A percentile compares a stretch with the other conserved stretches of the same genome.
Evolutionary conservation across 2,797 vertebrate genomes (phyloP).

Genomic region (Threskiornis aethiopicus): DNA sequence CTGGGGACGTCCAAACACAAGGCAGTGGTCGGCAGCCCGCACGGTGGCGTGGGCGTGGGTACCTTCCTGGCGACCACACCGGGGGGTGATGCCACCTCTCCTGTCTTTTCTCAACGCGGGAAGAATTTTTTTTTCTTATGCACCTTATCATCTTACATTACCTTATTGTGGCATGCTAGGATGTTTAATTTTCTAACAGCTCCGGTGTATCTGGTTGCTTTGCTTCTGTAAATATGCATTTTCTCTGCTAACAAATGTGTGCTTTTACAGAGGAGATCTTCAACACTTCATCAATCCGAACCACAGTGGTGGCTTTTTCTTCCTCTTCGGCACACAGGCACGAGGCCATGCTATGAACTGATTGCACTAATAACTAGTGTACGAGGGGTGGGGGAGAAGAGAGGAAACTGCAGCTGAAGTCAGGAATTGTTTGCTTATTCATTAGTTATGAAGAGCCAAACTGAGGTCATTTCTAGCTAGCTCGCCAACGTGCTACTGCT

Average conservation of each 20-base stretch:
- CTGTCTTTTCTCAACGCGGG: neutral
- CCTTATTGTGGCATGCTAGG: neutral
- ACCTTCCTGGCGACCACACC: neutral
- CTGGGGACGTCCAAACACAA: neutral
- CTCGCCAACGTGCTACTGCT: neutral
- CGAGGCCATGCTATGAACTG: accelerated
- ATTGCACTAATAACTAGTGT: neutral
- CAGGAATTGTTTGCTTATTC: neutral
- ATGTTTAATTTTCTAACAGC: neutral
- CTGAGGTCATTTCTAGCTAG: neutral
- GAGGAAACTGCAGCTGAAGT: neutral
- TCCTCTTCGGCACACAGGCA: neutral
- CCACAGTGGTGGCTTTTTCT: neutral
- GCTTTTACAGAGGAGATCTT: neutral
- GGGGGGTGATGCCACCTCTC: neutral
- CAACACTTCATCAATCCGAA: neutral
- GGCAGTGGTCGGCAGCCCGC: neutral
- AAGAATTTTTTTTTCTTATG: neutral
- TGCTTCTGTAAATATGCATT: neutral
- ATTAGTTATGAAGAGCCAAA: neutral
- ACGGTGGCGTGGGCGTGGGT: accelerated
- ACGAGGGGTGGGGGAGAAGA: accelerated
- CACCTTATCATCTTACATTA: neutral
- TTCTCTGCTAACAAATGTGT: neutral
- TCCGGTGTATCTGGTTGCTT: neutral